These are phyloP conservation scores for Alosa sapidissima DNA, from an alignment of 2,797 vertebrate genomes.

Conservation along the genomic window DNA sequence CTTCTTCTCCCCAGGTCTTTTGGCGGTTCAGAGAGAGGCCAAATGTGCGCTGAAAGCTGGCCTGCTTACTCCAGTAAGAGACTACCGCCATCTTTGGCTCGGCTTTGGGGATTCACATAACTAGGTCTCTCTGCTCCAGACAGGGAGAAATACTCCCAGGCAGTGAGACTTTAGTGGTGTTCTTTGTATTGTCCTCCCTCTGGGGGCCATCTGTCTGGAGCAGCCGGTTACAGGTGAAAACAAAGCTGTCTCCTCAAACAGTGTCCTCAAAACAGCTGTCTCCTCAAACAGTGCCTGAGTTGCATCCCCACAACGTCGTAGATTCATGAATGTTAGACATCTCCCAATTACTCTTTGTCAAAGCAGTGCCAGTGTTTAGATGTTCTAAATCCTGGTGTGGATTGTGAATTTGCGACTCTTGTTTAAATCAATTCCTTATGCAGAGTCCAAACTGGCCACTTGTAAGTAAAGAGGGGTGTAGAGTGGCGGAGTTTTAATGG, in stretches of 20 bases:
- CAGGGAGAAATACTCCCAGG: not conserved
- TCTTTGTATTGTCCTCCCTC: not conserved
- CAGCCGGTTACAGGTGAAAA: conserved; percentile 16
- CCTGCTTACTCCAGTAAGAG: not conserved
- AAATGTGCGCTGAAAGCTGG: not conserved
- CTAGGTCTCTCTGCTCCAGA: not conserved
- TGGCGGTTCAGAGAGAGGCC: not conserved
- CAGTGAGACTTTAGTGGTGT: not conserved
- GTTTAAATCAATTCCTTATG: not conserved
- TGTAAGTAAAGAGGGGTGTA: not conserved
- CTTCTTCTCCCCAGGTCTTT: conserved; percentile 3
- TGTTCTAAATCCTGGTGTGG: not conserved
- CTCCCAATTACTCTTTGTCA: not conserved
- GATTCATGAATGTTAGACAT: not conserved
- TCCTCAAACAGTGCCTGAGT: not conserved
- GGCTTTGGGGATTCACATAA: conserved; percentile 4
- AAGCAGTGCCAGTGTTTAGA: not conserved
- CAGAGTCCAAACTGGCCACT: not conserved
- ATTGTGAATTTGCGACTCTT: not conserved
- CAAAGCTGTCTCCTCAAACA: not conserved
- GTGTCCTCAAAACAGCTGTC: not conserved
- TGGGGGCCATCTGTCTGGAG: not conserved
- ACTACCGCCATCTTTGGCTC: not conserved
- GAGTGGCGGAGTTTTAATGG: not conserved
- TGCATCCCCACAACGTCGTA: not conserved